phyloP scores from a whole-genome alignment of 2,888 invertebrate species.

The Sinhomidia bicolor region DNA sequence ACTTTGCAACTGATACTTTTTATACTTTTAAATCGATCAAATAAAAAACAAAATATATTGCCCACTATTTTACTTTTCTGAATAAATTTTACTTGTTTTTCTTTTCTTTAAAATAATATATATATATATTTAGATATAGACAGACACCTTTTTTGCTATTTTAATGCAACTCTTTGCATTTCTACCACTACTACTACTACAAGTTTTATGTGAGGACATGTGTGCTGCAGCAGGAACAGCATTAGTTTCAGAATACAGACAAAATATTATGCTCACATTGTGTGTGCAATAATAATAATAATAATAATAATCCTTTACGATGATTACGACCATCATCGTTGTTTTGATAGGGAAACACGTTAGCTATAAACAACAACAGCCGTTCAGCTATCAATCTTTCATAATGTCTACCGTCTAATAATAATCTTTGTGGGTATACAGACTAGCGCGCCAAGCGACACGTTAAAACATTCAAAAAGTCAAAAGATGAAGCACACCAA shows the following conservation, averaged over 20 bases:
- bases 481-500: slow-evolving; percentile 30
- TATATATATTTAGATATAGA: too few species aligned
- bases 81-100: too few species aligned
- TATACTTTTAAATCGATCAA: not conserved
- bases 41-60: not conserved
- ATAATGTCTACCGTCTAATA: slow-evolving; percentile 1
- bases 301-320: not conserved
- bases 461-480: slow-evolving; percentile 7
- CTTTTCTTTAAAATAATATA: too few species aligned
- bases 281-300: slow-evolving; percentile 17
- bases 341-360: slow-evolving; percentile 36
- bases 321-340: not conserved
- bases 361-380: slow-evolving; percentile 33
- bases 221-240: too few species aligned
- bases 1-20: too few species aligned
- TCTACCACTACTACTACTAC: too few species aligned
- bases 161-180: too few species aligned
- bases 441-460: too few species aligned
- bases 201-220: not conserved
- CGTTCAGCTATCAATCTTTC: slow-evolving; percentile 45
- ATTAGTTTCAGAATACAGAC: too few species aligned
- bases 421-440: not conserved
- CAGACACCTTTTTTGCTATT: not conserved
- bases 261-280: slow-evolving; percentile 13
- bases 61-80: too few species aligned